Conservation (phyloP, 2,888 invertebrate species). For the Parascotia fuliginaria region DNA sequence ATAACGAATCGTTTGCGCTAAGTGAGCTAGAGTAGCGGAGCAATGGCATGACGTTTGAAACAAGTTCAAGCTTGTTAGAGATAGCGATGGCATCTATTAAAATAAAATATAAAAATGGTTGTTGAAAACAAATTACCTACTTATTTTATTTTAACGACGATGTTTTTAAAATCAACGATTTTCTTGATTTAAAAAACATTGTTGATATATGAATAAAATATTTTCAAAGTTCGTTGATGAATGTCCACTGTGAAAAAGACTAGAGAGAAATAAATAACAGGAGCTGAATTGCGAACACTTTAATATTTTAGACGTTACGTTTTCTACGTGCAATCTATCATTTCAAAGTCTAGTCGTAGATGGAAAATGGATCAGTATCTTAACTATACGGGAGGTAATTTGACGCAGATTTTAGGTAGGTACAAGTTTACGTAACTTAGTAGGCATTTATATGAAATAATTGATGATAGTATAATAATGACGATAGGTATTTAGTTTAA, state of each 20-base stretch:
- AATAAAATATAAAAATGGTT: slow-evolving; percentile 39
- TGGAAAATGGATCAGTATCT: slow-evolving; percentile 20
- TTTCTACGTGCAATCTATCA: slow-evolving; percentile 33
- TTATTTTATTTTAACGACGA: slow-evolving; percentile 8
- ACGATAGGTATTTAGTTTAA: too few species aligned
- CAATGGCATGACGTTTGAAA: slow-evolving; percentile 37
- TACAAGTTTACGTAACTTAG: slow-evolving; percentile 10
- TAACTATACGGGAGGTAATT: slow-evolving; percentile 25
- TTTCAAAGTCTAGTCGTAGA: slow-evolving; percentile 23
- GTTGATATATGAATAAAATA: neutral
- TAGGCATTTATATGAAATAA: neutral
- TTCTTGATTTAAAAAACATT: neutral
- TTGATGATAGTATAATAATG: too few species aligned
- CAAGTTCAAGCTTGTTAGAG: slow-evolving; percentile 55
- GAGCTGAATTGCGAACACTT: neutral
- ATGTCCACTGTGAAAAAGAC: neutral
- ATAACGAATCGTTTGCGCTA: slow-evolving; percentile 52
- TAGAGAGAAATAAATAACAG: neutral
- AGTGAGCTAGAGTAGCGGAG: slow-evolving; percentile 42
- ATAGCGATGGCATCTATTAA: slow-evolving; percentile 40
- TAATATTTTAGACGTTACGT: slow-evolving; percentile 24
- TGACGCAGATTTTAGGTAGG: slow-evolving; percentile 34
- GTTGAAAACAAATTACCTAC: too few species aligned
- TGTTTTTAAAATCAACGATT: neutral
- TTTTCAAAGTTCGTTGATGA: neutral